These are phyloP conservation scores for Odontocolon sp. DNA, from an alignment of 2,888 invertebrate species.

Conservation along the genomic window DNA sequence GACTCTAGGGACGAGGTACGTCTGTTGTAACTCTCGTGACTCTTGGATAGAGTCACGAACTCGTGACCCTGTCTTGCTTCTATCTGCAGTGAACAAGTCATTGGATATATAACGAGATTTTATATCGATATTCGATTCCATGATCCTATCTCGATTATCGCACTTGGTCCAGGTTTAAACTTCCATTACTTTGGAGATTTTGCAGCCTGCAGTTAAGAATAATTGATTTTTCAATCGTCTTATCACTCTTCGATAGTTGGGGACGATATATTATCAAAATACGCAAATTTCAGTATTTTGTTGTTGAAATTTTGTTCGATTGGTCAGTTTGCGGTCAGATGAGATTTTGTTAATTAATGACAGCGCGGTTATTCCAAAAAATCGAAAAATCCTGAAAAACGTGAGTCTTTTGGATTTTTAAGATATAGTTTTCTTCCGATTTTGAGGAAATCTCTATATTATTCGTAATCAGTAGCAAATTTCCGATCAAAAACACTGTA, in stretches of 20 bases:
- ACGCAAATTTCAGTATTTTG: too few relatives aligned
- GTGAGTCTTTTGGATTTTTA: too few relatives aligned
- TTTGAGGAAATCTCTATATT: too few relatives aligned
- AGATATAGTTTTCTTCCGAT: too few relatives aligned
- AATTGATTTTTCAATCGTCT: constrained; percentile 33
- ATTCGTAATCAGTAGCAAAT: too few relatives aligned
- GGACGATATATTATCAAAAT: constrained; percentile 3
- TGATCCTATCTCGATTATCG: constrained; percentile 31
- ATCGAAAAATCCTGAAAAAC: too few relatives aligned
- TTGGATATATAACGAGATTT: constrained; percentile 16
- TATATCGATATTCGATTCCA: constrained; percentile 51
- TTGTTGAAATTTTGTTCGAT: too few relatives aligned
- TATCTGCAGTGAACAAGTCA: constrained; percentile 32
- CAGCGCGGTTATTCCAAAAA: too few relatives aligned
- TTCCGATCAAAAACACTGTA: too few relatives aligned
- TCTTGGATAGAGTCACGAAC: constrained; percentile 28
- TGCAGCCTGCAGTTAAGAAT: constrained; percentile 11
- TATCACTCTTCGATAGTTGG: constrained; percentile 35
- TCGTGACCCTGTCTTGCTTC: constrained; percentile 44
- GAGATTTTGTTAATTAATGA: too few relatives aligned
- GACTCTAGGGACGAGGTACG: constrained; percentile 23
- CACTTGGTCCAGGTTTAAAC: constrained; percentile 38
- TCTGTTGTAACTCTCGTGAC: constrained; percentile 34
- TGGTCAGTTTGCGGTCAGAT: too few relatives aligned
- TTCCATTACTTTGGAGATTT: constrained; percentile 40